Evolutionary conservation across 2,888 invertebrate species (phyloP).

Genomic region (Xylocampa areola): DNA sequence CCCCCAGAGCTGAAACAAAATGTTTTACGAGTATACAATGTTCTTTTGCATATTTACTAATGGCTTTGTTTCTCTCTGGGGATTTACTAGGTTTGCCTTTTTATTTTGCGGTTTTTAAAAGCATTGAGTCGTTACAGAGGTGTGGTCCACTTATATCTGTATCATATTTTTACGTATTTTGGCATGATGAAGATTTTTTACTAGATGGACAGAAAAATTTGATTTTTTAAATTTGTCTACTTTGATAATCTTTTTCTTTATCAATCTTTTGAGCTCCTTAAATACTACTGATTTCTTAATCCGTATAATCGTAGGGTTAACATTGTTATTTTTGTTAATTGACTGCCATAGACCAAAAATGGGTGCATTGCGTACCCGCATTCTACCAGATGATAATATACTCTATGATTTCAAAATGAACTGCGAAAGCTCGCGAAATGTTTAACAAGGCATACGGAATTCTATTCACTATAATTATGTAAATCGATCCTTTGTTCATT

Average conservation of each 20-base stretch:
- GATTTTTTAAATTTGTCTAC: not conserved
- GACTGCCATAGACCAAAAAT: too few species aligned
- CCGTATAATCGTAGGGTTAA: too few species aligned
- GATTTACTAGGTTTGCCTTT: constrained; percentile 6
- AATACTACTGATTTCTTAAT: too few species aligned
- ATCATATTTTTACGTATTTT: not conserved
- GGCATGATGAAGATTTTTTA: not conserved
- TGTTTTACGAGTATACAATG: not conserved
- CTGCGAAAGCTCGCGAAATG: not conserved
- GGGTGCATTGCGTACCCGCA: too few species aligned
- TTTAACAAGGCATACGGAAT: not conserved
- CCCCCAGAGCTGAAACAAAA: not conserved
- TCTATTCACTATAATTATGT: constrained; percentile 18
- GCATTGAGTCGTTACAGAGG: not conserved
- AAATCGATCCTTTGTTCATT: constrained; percentile 14
- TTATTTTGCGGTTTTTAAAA: not conserved
- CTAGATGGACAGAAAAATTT: not conserved
- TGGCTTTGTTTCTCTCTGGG: constrained; percentile 14
- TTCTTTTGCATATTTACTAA: constrained; percentile 9
- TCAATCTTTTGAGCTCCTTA: too few species aligned
- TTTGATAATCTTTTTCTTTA: too few species aligned
- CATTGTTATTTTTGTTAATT: too few species aligned
- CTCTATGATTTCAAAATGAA: not conserved
- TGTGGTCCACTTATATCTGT: not conserved
- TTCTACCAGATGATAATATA: not conserved